Base-by-base conservation (phyloP, 2,888 invertebrate genomes). In the Cheilosia pagana region DNA sequence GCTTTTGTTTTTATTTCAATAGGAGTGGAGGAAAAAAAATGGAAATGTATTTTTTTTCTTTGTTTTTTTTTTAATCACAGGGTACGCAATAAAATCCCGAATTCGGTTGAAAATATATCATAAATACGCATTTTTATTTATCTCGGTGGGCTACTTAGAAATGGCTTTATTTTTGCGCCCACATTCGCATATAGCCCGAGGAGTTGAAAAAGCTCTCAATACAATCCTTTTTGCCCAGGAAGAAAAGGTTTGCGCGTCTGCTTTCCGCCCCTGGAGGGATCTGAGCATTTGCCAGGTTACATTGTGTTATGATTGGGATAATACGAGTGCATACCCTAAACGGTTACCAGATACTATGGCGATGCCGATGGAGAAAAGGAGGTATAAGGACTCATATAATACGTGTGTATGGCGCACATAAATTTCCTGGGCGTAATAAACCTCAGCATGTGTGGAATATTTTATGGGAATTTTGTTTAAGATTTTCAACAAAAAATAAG, bases 61-160 rank as follows among this genome's bases (percentile, higher is more conserved):
- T 19, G 7, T 67, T 39, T 57, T 63, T 50, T 53, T 71, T 79
- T 53, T 48, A 75, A 75, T 81, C 70, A 79, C 79, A 85, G 85
- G 85, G 71, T 85, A 81, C 39, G 85, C 81, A 81, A 85, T 85
- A 81, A 85, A 85, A 79, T 75, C 75, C 75, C 74, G 70, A 75
- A 71, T 85, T 71, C 81, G 70, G 74, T 85, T 85, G 71, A 75
- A 85, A 79, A 75, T 85, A 81, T 85, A 85, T 81, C 85, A 81
- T 59, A 75, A 79, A 55, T 62, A 35, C 65, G 75, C 71, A 71
- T 75, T 81, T 85, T 85, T 81, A 85, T 85, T 76, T 85, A 48
- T 81, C 63, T 74, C 70, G 28, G 19, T 74, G 63, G 68, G 55
- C 19, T 52, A 25, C 59, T 70, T 50, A 53, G 25, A 31, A 19